Evolutionary conservation across 2,113 vertebrate species (phyloP), one percentile per base, ranked within the genome.

Genomic region (Rostratula benghalensis): DNA sequence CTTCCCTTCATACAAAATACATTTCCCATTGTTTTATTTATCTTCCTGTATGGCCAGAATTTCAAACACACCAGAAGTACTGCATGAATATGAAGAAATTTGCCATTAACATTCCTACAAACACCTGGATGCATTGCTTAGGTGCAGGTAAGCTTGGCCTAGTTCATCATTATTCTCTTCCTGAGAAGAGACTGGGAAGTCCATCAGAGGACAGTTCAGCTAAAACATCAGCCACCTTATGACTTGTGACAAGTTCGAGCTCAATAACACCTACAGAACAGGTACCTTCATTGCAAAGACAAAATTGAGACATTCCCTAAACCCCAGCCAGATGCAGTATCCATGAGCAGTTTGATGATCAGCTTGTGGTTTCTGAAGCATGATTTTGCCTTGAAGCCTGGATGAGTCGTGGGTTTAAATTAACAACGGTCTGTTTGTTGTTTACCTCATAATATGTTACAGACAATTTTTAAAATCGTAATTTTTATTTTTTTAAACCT

Each of bases 161-260:
- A 14, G 15, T 57, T 83, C 24, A 25, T 37, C 15, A 5, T 41
- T 37, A n/a, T 67, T 69, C 28, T 81, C 27, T 57, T 81, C 23
- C 50, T n/a, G 27, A 73, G n/a, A n/a, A n/a, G n/a, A n/a, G 50
- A 4, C 0, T 2, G 5, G 28, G 50, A 50, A 63, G 25, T 43
- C 71, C 83, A 63, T 7, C 13, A 84, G 28, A 45, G 61, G 30
- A 30, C n/a, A 33, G 11, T 37, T 39, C 51, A 94, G n/a, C 37
- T 85, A 6, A 20, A 31, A 43, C 27, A 13, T 35, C 65, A 82
- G 11, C 31, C 53, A 63, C 13, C 8, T 35, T 59, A 18, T 30
- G 45, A 33, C n/a, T 89, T 65, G 39, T 50, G 73, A 7, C 6
- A 15, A n/a, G 8, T 70, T 77, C 45, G 28, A 76, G 23, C 31